phyloP scores from a whole-genome alignment of 1,140 invertebrate species.

The Trichogramma pretiosum region DNA sequence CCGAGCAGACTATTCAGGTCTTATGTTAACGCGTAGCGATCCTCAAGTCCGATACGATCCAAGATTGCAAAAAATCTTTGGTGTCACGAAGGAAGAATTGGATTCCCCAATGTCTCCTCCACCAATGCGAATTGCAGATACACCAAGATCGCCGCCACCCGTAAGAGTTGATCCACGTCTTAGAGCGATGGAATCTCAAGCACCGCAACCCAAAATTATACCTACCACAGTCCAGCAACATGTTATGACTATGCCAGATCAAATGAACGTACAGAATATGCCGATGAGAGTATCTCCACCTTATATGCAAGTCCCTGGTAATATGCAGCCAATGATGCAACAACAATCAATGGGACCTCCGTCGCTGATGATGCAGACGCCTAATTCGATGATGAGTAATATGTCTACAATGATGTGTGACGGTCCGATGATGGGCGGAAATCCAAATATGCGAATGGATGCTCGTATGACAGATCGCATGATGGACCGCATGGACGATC shows the following conservation, averaged over 20 bases:
- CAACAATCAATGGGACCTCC: slow-evolving; percentile 30
- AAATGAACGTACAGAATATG: slow-evolving; percentile 10
- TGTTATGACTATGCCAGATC: too few species aligned
- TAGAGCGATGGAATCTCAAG: slow-evolving; percentile 44
- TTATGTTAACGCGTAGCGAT: slow-evolving; percentile 61
- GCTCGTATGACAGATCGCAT: slow-evolving; percentile 6
- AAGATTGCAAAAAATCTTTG: slow-evolving; percentile 62
- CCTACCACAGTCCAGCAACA: slow-evolving; percentile 16
- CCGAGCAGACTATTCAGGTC: slow-evolving; percentile 62
- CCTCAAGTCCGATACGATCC: slow-evolving; percentile 64
- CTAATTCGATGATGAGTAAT: slow-evolving; percentile 42
- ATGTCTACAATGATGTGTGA: slow-evolving; percentile 34
- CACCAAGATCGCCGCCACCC: slow-evolving; percentile 38
- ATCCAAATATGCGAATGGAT: slow-evolving; percentile 19
- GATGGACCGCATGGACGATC: slow-evolving; percentile 10
- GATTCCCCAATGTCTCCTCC: slow-evolving; percentile 42
- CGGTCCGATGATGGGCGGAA: slow-evolving; percentile 17
- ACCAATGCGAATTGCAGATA: slow-evolving; percentile 30
- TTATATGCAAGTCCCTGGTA: slow-evolving; percentile 5
- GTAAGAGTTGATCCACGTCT: slow-evolving; percentile 48
- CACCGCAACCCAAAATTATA: slow-evolving; percentile 22
- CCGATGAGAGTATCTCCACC: slow-evolving; percentile 46
- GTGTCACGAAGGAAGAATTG: slow-evolving; percentile 46
- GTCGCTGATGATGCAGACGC: slow-evolving; percentile 42
- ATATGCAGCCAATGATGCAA: neutral